Percentiles rank a stretch among this genome's conserved stretches.
Conservation (phyloP, 35 echinoderm and acorn worm genomes). For the Apostichopus japonicus region DNA sequence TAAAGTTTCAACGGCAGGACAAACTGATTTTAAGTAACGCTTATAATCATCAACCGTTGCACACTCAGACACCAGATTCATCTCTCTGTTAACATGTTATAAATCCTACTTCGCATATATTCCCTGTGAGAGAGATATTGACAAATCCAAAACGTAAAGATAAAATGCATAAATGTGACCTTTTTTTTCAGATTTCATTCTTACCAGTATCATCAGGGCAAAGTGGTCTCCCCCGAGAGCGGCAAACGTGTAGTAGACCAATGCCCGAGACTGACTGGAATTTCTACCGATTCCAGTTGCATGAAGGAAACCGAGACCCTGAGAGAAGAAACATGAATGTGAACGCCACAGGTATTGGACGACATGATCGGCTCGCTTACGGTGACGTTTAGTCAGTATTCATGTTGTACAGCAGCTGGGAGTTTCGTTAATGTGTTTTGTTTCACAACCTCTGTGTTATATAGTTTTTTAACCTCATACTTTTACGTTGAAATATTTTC, state of each 20-base stretch:
- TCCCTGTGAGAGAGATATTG: not conserved
- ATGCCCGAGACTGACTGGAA: constrained; percentile 88
- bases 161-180: not conserved
- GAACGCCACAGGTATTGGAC: not conserved
- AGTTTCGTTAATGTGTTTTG: too few species aligned
- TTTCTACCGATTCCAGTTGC: constrained; percentile 82
- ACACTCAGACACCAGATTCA: not conserved
- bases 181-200: not conserved
- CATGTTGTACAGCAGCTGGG: too few species aligned
- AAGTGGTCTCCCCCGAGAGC: constrained; percentile 86
- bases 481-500: too few species aligned
- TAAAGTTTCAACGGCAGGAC: too few species aligned
- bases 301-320: constrained; percentile 96
- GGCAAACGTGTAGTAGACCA: constrained; percentile 96
- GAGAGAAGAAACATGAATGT: constrained; percentile 18
- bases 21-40: too few species aligned
- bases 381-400: not conserved
- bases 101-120: not conserved
- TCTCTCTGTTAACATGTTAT: not conserved
- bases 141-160: not conserved
- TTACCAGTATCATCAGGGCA: constrained; percentile 96
- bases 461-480: too few species aligned
- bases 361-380: too few species aligned
- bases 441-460: too few species aligned
- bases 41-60: too few species aligned